A percentile compares a stretch with the other conserved stretches of the same genome.
Evolutionary conservation across 2,113 vertebrate genomes (phyloP).

Genomic region (Lamprologus callipterus): DNA sequence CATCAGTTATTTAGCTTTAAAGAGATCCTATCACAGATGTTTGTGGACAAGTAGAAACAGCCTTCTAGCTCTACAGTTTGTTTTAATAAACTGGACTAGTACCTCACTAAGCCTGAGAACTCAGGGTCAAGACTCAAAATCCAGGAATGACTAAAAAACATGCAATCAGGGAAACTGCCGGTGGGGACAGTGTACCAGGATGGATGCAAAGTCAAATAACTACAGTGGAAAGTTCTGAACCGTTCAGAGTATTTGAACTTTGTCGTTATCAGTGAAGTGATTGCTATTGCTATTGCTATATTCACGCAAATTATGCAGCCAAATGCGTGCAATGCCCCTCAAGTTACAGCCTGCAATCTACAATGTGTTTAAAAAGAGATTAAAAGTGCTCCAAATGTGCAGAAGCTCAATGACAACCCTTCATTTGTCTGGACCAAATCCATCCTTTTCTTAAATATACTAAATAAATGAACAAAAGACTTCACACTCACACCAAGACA

Average conservation of each 20-base stretch:
- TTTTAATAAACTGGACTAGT: not conserved
- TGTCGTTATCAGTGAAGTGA: not conserved
- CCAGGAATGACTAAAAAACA: not conserved
- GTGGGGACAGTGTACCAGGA: not conserved
- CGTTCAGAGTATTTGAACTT: not conserved
- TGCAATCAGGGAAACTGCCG: not conserved
- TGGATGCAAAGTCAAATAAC: not conserved
- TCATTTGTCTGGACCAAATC: not conserved
- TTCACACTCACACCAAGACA: not conserved
- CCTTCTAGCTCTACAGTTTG: not conserved
- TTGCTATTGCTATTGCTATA: too few species aligned
- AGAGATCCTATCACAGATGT: not conserved
- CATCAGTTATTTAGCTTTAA: not conserved
- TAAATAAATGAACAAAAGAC: conserved; percentile 18
- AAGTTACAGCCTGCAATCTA: not conserved
- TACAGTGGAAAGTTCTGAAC: not conserved
- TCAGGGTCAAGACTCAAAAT: not conserved
- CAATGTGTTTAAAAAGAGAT: not conserved
- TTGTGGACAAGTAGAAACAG: not conserved
- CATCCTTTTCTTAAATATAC: conserved; percentile 18
- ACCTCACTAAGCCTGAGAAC: not conserved
- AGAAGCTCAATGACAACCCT: not conserved
- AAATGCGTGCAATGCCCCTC: fast-evolving
- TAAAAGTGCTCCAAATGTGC: not conserved
- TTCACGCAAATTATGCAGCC: not conserved